phyloP scores from a whole-genome alignment of 2,888 invertebrate genomes.

The Leuctra nigra region DNA sequence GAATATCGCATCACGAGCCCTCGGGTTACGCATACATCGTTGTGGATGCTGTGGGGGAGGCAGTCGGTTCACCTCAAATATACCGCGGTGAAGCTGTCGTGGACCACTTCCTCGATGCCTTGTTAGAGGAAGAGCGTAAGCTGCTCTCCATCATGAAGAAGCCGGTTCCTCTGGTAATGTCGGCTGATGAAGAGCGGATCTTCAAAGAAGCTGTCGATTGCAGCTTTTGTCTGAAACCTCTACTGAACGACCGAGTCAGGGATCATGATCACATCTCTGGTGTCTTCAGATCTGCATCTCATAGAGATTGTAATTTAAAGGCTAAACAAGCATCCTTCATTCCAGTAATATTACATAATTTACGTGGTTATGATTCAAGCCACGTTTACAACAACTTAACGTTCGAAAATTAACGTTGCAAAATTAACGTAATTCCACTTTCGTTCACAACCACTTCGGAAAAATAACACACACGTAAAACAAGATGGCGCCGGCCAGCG shows the following conservation, averaged over 20 bases:
- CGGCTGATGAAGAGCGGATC: constrained; percentile 28
- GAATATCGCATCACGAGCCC: neutral
- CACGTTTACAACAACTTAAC: too few species aligned
- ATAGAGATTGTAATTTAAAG: constrained; percentile 35
- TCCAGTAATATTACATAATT: constrained; percentile 35
- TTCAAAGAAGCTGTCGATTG: constrained; percentile 30
- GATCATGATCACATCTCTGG: constrained; percentile 35
- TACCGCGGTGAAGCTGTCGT: neutral
- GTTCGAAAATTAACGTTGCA: too few species aligned
- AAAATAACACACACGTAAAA: too few species aligned
- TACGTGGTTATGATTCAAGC: constrained; percentile 34
- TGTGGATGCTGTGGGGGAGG: neutral
- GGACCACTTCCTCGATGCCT: neutral
- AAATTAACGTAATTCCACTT: too few species aligned
- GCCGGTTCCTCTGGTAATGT: constrained; percentile 25
- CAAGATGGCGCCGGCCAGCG: too few species aligned
- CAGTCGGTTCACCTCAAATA: neutral
- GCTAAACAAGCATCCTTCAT: constrained; percentile 32
- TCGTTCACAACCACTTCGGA: too few species aligned
- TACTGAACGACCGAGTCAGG: constrained; percentile 29
- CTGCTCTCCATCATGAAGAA: constrained; percentile 20
- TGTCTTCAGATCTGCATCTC: constrained; percentile 32
- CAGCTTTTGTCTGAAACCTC: constrained; percentile 30
- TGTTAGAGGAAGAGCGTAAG: neutral
- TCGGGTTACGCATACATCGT: neutral